Evolutionary conservation across 2,797 vertebrate species (phyloP).

Genomic region (Hemibagrus guttatus): DNA sequence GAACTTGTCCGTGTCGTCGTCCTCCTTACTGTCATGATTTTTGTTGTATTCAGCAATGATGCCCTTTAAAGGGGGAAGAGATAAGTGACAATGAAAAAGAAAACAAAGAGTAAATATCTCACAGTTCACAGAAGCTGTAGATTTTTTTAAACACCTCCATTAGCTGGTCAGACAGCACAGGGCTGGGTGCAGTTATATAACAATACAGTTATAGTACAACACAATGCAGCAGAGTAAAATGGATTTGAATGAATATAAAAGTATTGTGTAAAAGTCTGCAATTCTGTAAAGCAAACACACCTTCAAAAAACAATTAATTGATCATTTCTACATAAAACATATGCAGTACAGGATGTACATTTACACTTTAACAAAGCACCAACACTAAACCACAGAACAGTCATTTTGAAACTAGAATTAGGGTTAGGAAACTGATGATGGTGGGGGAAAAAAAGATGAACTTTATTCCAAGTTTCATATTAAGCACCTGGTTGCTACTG

Average conservation of each 20-base stretch:
- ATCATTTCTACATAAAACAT: too few species aligned
- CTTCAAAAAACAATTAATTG: neutral
- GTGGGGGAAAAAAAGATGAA: neutral
- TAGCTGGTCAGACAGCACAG: neutral
- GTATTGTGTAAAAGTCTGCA: neutral
- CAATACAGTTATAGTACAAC: neutral
- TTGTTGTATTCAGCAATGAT: constrained; percentile 98
- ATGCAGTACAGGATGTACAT: neutral
- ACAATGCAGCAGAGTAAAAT: neutral
- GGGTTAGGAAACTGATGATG: neutral
- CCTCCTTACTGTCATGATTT: constrained; percentile 92
- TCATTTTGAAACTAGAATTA: neutral
- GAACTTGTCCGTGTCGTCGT: constrained; percentile 95
- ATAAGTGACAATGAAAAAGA: neutral
- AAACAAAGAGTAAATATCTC: neutral
- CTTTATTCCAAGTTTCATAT: neutral
- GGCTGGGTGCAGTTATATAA: neutral
- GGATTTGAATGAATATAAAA: neutral
- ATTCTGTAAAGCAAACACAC: neutral
- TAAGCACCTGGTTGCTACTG: neutral
- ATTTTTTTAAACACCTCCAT: neutral
- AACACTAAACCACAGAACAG: neutral
- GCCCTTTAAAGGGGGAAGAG: constrained; percentile 73
- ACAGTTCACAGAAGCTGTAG: neutral
- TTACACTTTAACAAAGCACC: neutral